phyloP scores from a whole-genome alignment of 2,113 vertebrate genomes.

The Elanus axillaris region DNA sequence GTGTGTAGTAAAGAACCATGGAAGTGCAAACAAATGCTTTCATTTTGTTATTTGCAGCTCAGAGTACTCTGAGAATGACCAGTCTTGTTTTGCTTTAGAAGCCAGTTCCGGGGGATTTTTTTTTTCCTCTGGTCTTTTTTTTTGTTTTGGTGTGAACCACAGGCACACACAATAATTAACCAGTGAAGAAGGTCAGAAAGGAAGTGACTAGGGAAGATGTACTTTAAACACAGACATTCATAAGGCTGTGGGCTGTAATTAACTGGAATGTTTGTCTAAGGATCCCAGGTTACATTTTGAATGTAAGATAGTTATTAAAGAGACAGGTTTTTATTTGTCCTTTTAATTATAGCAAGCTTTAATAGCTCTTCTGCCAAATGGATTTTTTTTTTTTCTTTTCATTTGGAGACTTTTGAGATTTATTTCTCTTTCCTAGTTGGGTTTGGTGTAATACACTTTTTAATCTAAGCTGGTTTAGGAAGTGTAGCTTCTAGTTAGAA shows the following conservation, averaged over 20 bases:
- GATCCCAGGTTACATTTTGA: not conserved
- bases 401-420: not conserved
- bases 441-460: not conserved
- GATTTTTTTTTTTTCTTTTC: not conserved
- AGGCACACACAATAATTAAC: slow-evolving; percentile 33
- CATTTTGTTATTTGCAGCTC: not conserved
- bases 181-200: slow-evolving; percentile 24
- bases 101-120: not conserved
- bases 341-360: slow-evolving; percentile 4
- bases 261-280: slow-evolving; percentile 7
- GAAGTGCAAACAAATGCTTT: slow-evolving; percentile 6
- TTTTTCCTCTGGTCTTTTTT: not conserved
- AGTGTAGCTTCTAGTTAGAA: not conserved
- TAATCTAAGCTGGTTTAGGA: not conserved
- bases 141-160: not conserved
- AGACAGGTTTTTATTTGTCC: not conserved
- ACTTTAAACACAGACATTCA: slow-evolving; percentile 2
- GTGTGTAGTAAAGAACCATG: not conserved
- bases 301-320: not conserved
- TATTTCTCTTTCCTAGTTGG: not conserved
- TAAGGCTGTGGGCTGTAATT: slow-evolving; percentile 25
- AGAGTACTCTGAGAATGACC: not conserved
- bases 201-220: slow-evolving; percentile 15
- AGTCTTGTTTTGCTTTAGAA: slow-evolving; percentile 23
- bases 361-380: not conserved